These are phyloP conservation scores for Pammene aurita DNA, from an alignment of 2,888 invertebrate species.

Conservation along the genomic window DNA sequence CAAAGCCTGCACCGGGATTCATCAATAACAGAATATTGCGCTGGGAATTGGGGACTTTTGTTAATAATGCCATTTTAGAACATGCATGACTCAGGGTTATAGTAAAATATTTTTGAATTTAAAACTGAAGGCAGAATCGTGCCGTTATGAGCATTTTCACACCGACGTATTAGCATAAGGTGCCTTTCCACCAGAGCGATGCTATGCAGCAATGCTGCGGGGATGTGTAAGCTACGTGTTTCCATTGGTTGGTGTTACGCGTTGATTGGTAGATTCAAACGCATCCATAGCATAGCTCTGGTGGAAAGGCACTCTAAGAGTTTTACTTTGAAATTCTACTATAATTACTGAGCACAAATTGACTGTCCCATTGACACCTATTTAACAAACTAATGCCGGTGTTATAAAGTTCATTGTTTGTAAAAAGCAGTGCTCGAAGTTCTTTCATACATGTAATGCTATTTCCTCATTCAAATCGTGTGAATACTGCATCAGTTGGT, in stretches of 20 bases:
- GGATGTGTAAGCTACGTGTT: too few species aligned
- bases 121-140: too few species aligned
- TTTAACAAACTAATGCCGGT: background rate
- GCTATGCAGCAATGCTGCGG: too few species aligned
- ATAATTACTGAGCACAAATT: too few species aligned
- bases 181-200: too few species aligned
- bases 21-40: slow-evolving; percentile 20
- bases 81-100: slow-evolving; percentile 28
- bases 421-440: background rate
- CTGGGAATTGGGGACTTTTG: slow-evolving; percentile 10
- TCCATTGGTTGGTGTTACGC: too few species aligned
- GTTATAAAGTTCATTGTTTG: background rate
- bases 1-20: slow-evolving; percentile 10
- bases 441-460: background rate
- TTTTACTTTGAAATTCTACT: too few species aligned
- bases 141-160: too few species aligned
- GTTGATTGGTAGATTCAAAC: too few species aligned
- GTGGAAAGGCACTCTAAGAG: too few species aligned
- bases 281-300: too few species aligned
- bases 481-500: background rate
- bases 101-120: background rate
- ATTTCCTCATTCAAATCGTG: slow-evolving; percentile 15
- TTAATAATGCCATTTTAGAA: slow-evolving; percentile 35
- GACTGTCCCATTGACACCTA: background rate
- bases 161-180: too few species aligned